Evolutionary conservation across 2,888 invertebrate genomes (phyloP).

Genomic region (Aleiodes testaceus): DNA sequence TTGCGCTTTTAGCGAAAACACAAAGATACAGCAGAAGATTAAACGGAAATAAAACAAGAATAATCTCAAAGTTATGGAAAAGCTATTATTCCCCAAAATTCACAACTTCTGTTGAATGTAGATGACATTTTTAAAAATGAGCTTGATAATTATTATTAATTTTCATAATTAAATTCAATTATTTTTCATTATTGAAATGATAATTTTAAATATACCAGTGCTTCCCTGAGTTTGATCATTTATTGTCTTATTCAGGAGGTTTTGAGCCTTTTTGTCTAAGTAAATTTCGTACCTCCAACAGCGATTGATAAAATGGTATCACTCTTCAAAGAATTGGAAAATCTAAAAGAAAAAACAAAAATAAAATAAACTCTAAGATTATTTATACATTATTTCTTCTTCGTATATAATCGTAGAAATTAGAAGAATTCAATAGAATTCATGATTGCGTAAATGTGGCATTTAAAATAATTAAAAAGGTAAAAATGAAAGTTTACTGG

Average conservation of each 20-base stretch:
- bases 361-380: neutral
- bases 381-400: neutral
- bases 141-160: neutral
- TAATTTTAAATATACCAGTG: neutral
- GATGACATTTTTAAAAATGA: neutral
- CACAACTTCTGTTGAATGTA: conserved; percentile 7
- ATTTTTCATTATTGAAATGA: neutral
- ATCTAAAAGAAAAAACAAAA: neutral
- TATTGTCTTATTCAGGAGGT: neutral
- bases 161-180: neutral
- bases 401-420: conserved; percentile 18
- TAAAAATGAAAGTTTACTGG: neutral
- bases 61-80: conserved; percentile 3
- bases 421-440: conserved; percentile 3
- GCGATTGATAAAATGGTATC: conserved; percentile 29
- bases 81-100: neutral
- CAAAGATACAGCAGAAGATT: conserved; percentile 15
- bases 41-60: neutral
- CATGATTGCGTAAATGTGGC: neutral
- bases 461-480: neutral
- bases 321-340: conserved; percentile 32
- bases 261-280: conserved; percentile 8
- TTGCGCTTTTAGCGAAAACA: neutral
- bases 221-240: conserved; percentile 20
- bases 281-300: conserved; percentile 27